Conservation (phyloP, 35 echinoderm and acorn worm species). For the Diadema setosum region DNA sequence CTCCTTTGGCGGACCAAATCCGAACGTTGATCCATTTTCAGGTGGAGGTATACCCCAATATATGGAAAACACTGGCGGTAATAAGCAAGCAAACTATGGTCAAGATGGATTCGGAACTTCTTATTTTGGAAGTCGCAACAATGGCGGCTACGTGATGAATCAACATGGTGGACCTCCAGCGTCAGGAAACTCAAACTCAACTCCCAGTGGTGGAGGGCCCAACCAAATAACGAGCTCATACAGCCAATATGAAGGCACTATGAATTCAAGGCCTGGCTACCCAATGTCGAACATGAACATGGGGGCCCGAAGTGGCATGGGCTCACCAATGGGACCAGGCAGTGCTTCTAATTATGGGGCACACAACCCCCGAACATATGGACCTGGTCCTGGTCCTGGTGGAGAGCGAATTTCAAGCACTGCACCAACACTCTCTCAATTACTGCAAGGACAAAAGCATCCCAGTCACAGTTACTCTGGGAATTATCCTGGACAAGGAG, state of each 20-base stretch:
- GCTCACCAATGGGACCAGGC: constrained; percentile 1
- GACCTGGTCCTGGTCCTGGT: too few species aligned
- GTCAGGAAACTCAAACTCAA: constrained; percentile 10
- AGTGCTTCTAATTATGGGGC: not conserved
- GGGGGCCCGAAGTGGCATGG: not conserved
- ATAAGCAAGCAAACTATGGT: not conserved
- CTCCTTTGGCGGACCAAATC: constrained; percentile 13
- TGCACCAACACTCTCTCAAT: constrained; percentile 97
- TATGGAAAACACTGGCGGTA: constrained; percentile 6
- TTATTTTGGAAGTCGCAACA: constrained; percentile 22
- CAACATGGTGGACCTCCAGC: constrained; percentile 50
- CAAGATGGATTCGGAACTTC: not conserved
- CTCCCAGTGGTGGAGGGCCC: not conserved
- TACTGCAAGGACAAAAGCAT: constrained; percentile 98
- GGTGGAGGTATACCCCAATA: constrained; percentile 59
- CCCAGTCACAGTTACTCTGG: constrained; percentile 50
- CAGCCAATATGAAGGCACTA: constrained; percentile 67
- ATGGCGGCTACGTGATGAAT: constrained; percentile 25
- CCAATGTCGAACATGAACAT: constrained; percentile 12
- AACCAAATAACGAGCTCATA: constrained; percentile 53
- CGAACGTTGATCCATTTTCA: constrained; percentile 77
- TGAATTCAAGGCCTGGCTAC: constrained; percentile 28
- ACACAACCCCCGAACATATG: constrained; percentile 44
- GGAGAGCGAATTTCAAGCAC: constrained; percentile 84
- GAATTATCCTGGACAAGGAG: constrained; percentile 60